Evolutionary conservation across 2,113 vertebrate genomes (phyloP).

Genomic region (Azemiops feae): DNA sequence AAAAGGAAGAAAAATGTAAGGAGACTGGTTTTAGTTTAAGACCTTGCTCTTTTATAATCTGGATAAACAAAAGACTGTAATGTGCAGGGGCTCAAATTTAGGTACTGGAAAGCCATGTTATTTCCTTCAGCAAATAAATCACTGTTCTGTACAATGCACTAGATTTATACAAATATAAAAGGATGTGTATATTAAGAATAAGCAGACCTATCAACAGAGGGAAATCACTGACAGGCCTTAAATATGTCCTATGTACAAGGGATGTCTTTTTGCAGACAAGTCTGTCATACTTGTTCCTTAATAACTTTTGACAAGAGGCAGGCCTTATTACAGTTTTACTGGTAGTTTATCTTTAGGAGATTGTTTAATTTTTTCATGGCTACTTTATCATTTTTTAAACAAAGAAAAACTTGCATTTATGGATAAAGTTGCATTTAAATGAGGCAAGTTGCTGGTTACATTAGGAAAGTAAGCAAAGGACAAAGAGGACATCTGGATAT

Average conservation of each 20-base stretch:
- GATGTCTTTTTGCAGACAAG: conserved; percentile 41
- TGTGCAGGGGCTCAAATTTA: conserved; percentile 15
- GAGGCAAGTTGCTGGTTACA: conserved; percentile 1
- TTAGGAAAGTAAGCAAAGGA: conserved; percentile 17
- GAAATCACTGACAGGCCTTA: conserved; percentile 41
- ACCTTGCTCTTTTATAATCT: conserved; percentile 41
- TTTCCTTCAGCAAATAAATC: conserved; percentile 52
- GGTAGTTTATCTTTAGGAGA: conserved; percentile 42
- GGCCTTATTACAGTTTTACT: background rate
- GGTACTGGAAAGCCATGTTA: conserved; percentile 28
- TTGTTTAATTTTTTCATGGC: conserved; percentile 14
- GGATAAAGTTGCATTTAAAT: background rate
- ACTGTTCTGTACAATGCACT: conserved; percentile 4
- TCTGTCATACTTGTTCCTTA: conserved; percentile 45
- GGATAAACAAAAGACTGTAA: conserved; percentile 25
- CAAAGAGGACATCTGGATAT: conserved; percentile 33
- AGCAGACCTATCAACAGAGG: conserved; percentile 35
- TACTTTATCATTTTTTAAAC: conserved; percentile 20
- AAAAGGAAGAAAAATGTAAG: conserved; percentile 36
- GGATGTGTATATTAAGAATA: conserved; percentile 15
- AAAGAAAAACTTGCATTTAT: conserved; percentile 17
- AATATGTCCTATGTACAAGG: conserved; percentile 35
- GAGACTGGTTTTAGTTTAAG: conserved; percentile 39
- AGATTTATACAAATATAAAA: background rate
- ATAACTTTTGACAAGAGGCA: conserved; percentile 47